Base-by-base conservation (phyloP, 2,113 vertebrate genomes). In the Isurus oxyrinchus region DNA sequence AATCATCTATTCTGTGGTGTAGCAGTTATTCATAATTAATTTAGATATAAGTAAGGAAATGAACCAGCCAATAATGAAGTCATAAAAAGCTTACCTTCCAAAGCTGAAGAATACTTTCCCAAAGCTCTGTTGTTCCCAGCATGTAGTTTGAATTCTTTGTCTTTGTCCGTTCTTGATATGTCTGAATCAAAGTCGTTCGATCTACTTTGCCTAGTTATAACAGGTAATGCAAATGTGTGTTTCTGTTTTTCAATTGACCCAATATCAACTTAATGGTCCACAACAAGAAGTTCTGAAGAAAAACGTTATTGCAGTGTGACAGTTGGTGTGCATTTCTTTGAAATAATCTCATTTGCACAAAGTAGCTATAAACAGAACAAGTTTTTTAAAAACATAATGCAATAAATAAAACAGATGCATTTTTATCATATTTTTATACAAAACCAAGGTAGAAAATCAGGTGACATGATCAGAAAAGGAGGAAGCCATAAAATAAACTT, bases 201-300 rank as follows among this genome's bases (percentile, higher is more conserved):
- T 99, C 98, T 87, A 99, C 97, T 98, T 99, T 99, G 63, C 99
- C 99, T 99, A 98, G 95, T 72, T 53, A 40, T 40, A 95, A 72
- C 5, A 72, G 49, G 27, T 76, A 72, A 72, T 76, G 23, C 23
- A 27, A 72, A 53, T 16, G 44, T 27, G n/a, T 84, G 21, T 49
- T 19, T 76, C 0, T 72, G 21, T 66, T 76, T 35, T 76, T 35
- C 10, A 31, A 57, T 4, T 90, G 27, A 90, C 23, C 6, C 40
- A 61, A 91, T 59, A 91, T 59, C 55, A 91, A 61, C 19, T 94
- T 40, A 19, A 40, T 63, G 81, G 40, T 84, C 81, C 81, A 23
- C 14, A 84, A 23, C 13, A 40, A 81, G 14, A 81, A 44, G 5
- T 49, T 44, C 40, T 21, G 21, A 84, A 84, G 81, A 84, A 84